These are phyloP conservation scores for Cyprinella venusta DNA, from an alignment of 2,797 vertebrate species.

Conservation along the genomic window DNA sequence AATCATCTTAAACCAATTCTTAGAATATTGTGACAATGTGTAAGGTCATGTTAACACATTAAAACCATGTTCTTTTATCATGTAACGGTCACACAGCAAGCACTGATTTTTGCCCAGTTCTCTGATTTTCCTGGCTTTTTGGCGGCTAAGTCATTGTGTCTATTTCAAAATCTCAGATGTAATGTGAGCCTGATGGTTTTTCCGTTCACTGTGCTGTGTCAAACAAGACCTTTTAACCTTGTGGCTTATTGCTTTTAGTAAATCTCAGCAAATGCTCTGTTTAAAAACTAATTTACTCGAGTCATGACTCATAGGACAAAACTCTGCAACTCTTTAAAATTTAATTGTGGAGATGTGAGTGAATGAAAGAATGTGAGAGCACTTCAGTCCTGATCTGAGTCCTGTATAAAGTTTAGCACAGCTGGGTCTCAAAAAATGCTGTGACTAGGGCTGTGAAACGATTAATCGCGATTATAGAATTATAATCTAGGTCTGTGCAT, in stretches of 20 bases:
- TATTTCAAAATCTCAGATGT: neutral
- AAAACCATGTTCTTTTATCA: neutral
- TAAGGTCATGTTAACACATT: neutral
- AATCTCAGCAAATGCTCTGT: neutral
- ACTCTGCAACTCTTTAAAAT: neutral
- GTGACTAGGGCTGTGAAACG: too few species aligned
- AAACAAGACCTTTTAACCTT: constrained; percentile 11
- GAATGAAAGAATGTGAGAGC: neutral
- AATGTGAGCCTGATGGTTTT: neutral
- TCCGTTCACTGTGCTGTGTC: neutral
- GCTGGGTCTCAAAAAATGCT: neutral
- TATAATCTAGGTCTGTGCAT: too few species aligned
- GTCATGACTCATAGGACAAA: neutral
- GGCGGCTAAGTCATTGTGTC: neutral
- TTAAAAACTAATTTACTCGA: neutral
- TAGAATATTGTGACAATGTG: neutral
- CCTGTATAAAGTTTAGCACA: neutral
- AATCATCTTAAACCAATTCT: neutral
- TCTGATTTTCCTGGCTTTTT: neutral
- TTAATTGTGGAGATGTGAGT: neutral
- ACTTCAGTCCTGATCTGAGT: neutral
- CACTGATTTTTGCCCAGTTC: too few species aligned
- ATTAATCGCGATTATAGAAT: too few species aligned
- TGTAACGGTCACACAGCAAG: neutral
- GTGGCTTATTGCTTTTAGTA: neutral